These are phyloP conservation scores for Rhodeus uyekii DNA, from an alignment of 2,797 vertebrate species.

Conservation along the genomic window DNA sequence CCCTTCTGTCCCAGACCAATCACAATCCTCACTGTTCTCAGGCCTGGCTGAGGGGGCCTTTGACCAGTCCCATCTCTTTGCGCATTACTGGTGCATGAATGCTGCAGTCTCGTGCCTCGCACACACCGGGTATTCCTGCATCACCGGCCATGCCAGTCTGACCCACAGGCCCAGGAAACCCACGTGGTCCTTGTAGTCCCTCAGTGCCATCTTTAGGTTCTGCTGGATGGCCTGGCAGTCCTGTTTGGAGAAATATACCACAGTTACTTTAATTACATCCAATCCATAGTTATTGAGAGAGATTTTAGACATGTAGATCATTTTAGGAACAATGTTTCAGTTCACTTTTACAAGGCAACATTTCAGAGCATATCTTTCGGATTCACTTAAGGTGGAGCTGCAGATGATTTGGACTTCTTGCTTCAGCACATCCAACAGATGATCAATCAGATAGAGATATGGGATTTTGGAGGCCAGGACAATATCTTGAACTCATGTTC, in stretches of 20 bases:
- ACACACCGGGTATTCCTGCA: constrained; percentile 71
- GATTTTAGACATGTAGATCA: neutral
- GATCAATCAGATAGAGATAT: neutral
- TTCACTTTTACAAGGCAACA: neutral
- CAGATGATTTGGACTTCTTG: neutral
- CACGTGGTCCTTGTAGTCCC: constrained; percentile 66
- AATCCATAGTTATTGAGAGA: neutral
- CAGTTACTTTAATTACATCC: neutral
- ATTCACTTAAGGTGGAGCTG: too few relatives aligned
- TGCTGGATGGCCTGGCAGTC: constrained; percentile 70
- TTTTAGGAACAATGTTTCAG: neutral
- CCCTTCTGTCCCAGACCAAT: neutral
- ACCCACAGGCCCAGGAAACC: constrained; percentile 69
- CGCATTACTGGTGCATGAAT: constrained; percentile 71
- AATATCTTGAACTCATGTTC: neutral
- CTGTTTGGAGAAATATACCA: constrained; percentile 57
- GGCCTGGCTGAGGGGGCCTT: constrained; percentile 68
- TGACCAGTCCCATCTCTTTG: constrained; percentile 77
- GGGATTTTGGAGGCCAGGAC: neutral
- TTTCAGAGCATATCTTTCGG: too few relatives aligned
- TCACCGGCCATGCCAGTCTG: constrained; percentile 60
- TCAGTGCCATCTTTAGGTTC: constrained; percentile 69
- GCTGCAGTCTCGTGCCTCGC: constrained; percentile 77
- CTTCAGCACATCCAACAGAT: neutral
- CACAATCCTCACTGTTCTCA: constrained; percentile 50